phyloP scores from a whole-genome alignment of 1,140 invertebrate species.

The Leptinotarsa defecta region DNA sequence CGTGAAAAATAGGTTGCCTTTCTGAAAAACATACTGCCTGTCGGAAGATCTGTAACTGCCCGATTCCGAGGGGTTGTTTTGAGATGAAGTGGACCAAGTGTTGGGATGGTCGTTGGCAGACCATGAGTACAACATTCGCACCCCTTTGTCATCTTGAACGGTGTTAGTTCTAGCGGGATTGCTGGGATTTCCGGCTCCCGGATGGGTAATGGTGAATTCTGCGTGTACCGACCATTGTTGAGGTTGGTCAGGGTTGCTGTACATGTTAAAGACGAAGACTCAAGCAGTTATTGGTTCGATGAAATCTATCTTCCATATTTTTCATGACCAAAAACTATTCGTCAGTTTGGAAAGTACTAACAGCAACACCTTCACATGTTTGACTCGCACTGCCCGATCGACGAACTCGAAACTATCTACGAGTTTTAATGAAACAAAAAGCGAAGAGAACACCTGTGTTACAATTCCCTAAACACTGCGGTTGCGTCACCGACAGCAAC shows the following conservation, averaged over 20 bases:
- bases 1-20: slow-evolving; percentile 63
- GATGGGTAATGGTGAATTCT: slow-evolving; percentile 63
- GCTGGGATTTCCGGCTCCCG: slow-evolving; percentile 41
- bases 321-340: background rate
- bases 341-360: background rate
- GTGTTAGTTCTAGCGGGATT: slow-evolving; percentile 46
- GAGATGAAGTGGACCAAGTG: slow-evolving; percentile 23
- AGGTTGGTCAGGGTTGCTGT: slow-evolving; percentile 36
- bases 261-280: slow-evolving; percentile 27
- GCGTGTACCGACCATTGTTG: slow-evolving; percentile 67
- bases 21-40: slow-evolving; percentile 55
- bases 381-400: background rate
- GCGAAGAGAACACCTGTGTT: background rate
- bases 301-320: background rate
- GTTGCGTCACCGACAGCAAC: slow-evolving; percentile 29
- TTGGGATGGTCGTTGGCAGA: slow-evolving; percentile 39
- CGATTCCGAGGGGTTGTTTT: slow-evolving; percentile 21
- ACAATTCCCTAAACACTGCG: slow-evolving; percentile 8
- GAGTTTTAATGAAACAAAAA: slow-evolving; percentile 11
- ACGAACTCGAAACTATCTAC: background rate
- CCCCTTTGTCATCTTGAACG: slow-evolving; percentile 55
- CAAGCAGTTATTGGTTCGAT: too few species aligned
- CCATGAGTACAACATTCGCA: slow-evolving; percentile 62
- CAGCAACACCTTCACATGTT: background rate
- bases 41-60: slow-evolving; percentile 24